Base-by-base conservation (phyloP, 2,888 invertebrate species). In the Nemapogon koenigi region DNA sequence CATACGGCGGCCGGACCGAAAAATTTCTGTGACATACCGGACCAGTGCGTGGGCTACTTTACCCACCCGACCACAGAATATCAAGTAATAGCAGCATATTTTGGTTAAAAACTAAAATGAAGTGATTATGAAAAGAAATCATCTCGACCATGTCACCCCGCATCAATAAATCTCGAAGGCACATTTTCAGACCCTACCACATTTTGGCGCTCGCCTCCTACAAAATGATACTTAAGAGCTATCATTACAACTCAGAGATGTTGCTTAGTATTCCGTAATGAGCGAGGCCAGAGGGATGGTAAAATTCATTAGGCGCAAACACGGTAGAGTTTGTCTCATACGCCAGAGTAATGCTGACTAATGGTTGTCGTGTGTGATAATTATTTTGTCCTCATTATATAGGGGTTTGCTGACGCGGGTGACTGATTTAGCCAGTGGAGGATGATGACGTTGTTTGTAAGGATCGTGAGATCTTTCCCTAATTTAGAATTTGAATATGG, bases 301-400 rank as follows among this genome's bases (percentile, higher is more conserved):
- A 33, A 33, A 33, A 33, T 19, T 19, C 18, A 33, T 33, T 33
- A 33, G 33, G 11, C 28, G 11, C 28, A 28, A 22, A 22, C 22
- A 7, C 22, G 22, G 22, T 6, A 22, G 22, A 19, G 16, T 33
- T n/a, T 19, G 33, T 33, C 33, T 19, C 33, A 19, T 6, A 19
- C 33, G 33, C 19, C 33, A 33, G 4, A 8, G 10, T 37, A 37
- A 37, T 37, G 40, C 32, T 40, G 40, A 40, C 22, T 40, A 37
- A 40, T 37, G 37, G 22, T 38, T 18, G 35, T 26, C 27, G 14
- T 31, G 36, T 27, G 40, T 26, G 16, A 37, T 32, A 37, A 40
- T 40, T 40, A 40, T 40, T 40, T 40, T 26, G 40, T 35, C 31
- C 30, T 40, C 40, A 40, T 40, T 40, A 40, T 19, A n/a, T n/a